phyloP scores from a whole-genome alignment of 2,797 vertebrate species.

The Bradypodion pumilum region DNA sequence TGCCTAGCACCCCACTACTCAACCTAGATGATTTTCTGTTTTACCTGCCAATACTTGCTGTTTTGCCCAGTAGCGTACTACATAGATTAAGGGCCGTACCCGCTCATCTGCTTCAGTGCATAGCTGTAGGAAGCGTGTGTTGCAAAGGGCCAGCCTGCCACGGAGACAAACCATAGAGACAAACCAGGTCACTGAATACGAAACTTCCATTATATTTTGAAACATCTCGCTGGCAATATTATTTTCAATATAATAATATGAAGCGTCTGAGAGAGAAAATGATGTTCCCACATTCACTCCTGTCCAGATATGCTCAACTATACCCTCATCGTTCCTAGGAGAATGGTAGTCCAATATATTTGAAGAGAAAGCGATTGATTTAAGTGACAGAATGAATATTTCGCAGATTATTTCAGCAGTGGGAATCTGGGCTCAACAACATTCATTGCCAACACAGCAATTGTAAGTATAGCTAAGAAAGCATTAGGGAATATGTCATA shows the following conservation, averaged over 20 bases:
- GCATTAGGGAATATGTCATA: background rate
- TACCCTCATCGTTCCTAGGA: background rate
- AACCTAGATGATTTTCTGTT: slow-evolving; percentile 18
- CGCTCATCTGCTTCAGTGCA: slow-evolving; percentile 82
- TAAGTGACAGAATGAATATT: background rate
- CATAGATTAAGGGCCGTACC: slow-evolving; percentile 86
- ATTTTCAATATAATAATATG: background rate
- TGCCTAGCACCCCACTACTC: too few relatives aligned
- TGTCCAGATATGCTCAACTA: background rate
- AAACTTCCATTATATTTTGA: background rate
- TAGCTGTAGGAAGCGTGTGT: slow-evolving; percentile 89
- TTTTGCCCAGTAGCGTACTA: slow-evolving; percentile 88
- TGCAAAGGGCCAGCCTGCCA: slow-evolving; percentile 87
- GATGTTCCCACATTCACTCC: too few relatives aligned
- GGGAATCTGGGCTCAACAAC: background rate
- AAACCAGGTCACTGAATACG: background rate
- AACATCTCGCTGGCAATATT: background rate
- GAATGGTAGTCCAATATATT: too few relatives aligned
- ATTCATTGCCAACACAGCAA: background rate
- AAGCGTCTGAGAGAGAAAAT: background rate
- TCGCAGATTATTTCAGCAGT: background rate
- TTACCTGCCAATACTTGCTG: slow-evolving; percentile 88
- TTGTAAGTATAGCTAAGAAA: background rate
- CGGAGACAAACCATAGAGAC: background rate
- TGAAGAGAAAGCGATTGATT: background rate